These are phyloP conservation scores for Pectinophora gossypiella DNA, from an alignment of 1,140 invertebrate genomes.

Conservation along the genomic window DNA sequence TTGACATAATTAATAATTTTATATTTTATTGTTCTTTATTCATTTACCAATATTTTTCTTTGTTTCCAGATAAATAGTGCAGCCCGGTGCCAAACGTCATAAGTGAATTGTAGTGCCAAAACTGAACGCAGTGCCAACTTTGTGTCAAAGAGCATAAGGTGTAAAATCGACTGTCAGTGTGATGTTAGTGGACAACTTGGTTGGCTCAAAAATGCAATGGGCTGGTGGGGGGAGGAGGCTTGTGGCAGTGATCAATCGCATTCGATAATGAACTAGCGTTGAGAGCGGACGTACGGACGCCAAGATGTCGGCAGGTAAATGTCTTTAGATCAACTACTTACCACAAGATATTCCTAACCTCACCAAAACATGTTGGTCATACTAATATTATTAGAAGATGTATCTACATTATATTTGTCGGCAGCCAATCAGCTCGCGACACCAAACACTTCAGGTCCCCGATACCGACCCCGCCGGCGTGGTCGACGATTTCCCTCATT, in stretches of 20 bases:
- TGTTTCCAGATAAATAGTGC: background rate
- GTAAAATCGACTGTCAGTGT: slow-evolving; percentile 23
- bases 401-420: too few relatives aligned
- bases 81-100: background rate
- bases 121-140: background rate
- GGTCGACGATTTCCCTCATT: too few relatives aligned
- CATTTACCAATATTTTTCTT: too few relatives aligned
- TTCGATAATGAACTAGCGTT: slow-evolving; percentile 20
- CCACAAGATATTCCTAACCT: too few relatives aligned
- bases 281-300: slow-evolving; percentile 18
- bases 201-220: slow-evolving; percentile 54
- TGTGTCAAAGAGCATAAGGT: background rate
- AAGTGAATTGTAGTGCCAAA: background rate
- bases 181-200: slow-evolving; percentile 46
- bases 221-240: slow-evolving; percentile 35
- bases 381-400: too few relatives aligned
- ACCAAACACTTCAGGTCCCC: too few relatives aligned
- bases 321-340: background rate
- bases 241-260: slow-evolving; percentile 25
- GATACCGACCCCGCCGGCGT: too few relatives aligned
- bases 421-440: too few relatives aligned
- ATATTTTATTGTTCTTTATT: too few relatives aligned
- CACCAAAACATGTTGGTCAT: too few relatives aligned
- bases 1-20: too few relatives aligned
- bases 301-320: slow-evolving; percentile 65